Conservation (phyloP, 2,797 vertebrate genomes). For the Pipistrellus pygmaeus region DNA sequence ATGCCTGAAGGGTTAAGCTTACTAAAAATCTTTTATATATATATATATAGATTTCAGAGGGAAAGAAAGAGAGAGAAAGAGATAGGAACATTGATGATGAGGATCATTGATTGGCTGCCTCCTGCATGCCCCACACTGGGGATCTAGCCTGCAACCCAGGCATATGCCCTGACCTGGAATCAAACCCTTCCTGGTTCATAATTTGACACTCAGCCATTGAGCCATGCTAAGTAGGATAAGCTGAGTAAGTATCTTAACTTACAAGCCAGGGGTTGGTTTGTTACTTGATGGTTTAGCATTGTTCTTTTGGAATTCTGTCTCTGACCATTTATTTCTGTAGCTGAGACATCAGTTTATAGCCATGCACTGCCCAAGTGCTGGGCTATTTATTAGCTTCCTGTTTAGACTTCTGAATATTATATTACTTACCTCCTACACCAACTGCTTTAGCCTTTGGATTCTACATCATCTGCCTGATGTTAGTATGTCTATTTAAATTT, state of each 20-base stretch:
- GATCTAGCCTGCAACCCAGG: too few species aligned
- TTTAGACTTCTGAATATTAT: background rate
- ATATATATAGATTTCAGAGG: too few species aligned
- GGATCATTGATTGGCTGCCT: too few species aligned
- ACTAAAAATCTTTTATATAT: background rate
- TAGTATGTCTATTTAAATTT: background rate
- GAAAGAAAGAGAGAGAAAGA: too few species aligned
- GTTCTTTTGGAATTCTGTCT: background rate
- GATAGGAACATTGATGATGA: too few species aligned
- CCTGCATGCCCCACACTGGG: too few species aligned
- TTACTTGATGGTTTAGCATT: background rate
- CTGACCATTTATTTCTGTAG: background rate
- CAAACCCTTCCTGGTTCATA: too few species aligned
- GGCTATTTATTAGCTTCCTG: background rate
- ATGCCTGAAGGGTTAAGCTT: background rate
- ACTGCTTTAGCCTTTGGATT: background rate
- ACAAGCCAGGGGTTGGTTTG: background rate
- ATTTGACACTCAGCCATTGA: too few species aligned
- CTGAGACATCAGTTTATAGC: background rate
- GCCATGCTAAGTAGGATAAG: background rate
- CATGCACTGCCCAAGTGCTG: background rate
- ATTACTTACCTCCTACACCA: background rate
- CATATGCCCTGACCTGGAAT: too few species aligned
- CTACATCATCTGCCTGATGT: background rate
- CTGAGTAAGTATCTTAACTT: background rate